Conservation (phyloP, 2,888 invertebrate species). For the Leucophenga maculata region DNA sequence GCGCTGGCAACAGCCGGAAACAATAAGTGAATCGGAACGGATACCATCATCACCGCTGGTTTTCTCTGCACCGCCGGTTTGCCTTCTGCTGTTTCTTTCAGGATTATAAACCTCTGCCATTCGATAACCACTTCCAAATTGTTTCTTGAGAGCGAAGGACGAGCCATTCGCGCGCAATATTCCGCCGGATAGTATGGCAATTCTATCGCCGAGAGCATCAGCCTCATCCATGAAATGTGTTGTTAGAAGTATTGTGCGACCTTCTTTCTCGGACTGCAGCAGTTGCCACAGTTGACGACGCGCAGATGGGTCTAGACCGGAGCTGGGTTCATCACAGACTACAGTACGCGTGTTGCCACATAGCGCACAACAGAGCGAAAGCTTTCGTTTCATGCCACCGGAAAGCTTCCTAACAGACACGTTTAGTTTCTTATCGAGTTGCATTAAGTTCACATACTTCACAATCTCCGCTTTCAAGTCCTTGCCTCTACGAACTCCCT, state of each 20-base stretch:
- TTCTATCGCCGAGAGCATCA: conserved; percentile 85
- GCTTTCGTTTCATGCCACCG: conserved; percentile 82
- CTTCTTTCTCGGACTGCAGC: conserved; percentile 79
- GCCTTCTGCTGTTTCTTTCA: neutral
- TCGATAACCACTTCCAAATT: conserved; percentile 87
- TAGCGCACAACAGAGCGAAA: conserved; percentile 82
- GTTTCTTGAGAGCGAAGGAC: conserved; percentile 83
- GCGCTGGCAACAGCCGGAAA: neutral
- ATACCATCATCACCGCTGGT: too few species aligned
- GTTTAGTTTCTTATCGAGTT: conserved; percentile 77
- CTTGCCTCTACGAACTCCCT: conserved; percentile 74
- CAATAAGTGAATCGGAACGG: too few species aligned
- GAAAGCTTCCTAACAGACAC: conserved; percentile 76
- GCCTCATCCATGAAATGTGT: conserved; percentile 93
- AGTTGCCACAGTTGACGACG: conserved; percentile 86
- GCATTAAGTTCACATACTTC: conserved; percentile 76
- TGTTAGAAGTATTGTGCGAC: conserved; percentile 83
- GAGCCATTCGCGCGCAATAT: conserved; percentile 84
- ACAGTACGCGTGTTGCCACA: conserved; percentile 81
- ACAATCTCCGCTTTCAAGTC: conserved; percentile 75
- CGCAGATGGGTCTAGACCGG: conserved; percentile 85
- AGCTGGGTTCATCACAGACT: conserved; percentile 82
- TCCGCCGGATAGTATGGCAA: conserved; percentile 87
- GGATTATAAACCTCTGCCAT: conserved; percentile 83
- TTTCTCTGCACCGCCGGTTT: neutral